Conservation (phyloP, 2,888 invertebrate genomes). For the Rapana venosa region DNA sequence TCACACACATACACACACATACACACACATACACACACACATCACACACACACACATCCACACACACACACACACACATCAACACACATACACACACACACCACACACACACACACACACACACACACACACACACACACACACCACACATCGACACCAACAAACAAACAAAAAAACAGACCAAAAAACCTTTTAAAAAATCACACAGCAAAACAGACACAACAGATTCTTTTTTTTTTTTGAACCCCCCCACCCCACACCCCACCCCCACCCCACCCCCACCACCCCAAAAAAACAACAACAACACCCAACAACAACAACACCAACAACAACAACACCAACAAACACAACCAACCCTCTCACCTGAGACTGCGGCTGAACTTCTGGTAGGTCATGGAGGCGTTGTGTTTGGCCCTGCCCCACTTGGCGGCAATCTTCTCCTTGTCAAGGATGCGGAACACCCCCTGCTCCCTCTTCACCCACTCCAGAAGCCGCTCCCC, state of each 20-base stretch:
- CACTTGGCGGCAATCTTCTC: constrained; percentile 6
- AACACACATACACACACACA: background rate
- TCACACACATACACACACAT: background rate
- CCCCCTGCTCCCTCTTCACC: constrained; percentile 1
- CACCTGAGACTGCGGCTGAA: constrained; percentile 41
- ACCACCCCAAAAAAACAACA: background rate
- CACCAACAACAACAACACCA: background rate
- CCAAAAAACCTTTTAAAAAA: no score
- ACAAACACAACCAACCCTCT: background rate
- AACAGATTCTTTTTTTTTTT: no score
- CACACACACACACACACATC: background rate
- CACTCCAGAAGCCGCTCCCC: constrained; percentile 13
- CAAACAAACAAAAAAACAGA: background rate
- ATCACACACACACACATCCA: background rate
- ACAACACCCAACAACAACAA: background rate
- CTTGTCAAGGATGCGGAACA: constrained; percentile 31
- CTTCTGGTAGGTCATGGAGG: constrained; percentile 37
- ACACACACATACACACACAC: constrained; percentile 11
- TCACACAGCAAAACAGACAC: no score
- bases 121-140: background rate
- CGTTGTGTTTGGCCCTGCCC: constrained; percentile 38
- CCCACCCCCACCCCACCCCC: no score
- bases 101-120: background rate
- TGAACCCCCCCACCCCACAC: no score
- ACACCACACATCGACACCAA: background rate